A percentile compares a stretch with the other conserved stretches of the same genome.
Evolutionary conservation across 2,888 invertebrate genomes (phyloP).

Genomic region (Cyclophora punctaria): DNA sequence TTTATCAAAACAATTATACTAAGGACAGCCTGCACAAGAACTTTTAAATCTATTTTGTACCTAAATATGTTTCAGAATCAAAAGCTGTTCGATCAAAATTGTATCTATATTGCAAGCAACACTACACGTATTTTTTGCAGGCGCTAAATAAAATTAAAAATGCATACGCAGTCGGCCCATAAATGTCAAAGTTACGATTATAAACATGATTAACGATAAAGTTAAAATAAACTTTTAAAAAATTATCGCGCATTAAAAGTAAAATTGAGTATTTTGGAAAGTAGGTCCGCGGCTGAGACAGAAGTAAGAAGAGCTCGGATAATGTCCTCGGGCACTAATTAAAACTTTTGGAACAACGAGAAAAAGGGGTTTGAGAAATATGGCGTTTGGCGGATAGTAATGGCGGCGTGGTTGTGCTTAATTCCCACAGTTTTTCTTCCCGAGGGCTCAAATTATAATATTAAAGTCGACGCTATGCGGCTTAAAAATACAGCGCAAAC

Average conservation of each 20-base stretch:
- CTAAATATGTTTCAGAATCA: too few species aligned
- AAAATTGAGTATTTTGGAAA: constrained; percentile 49
- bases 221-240: constrained; percentile 19
- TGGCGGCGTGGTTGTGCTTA: constrained; percentile 55
- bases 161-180: too few species aligned
- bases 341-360: constrained; percentile 65
- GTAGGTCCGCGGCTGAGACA: constrained; percentile 40
- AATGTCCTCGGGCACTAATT: constrained; percentile 74
- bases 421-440: constrained; percentile 56
- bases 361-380: constrained; percentile 68
- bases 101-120: too few species aligned
- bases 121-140: too few species aligned
- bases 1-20: too few species aligned
- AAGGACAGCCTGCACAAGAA: too few species aligned
- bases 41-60: too few species aligned
- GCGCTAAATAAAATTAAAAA: too few species aligned
- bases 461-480: constrained; percentile 25
- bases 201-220: too few species aligned
- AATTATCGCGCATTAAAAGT: constrained; percentile 40
- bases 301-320: constrained; percentile 55
- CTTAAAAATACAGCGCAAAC: constrained; percentile 9
- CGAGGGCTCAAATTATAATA: constrained; percentile 39
- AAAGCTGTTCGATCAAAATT: too few species aligned
- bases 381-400: constrained; percentile 63
- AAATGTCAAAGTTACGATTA: too few species aligned